Evolutionary conservation across 2,113 vertebrate species (phyloP), one percentile per base, ranked within the genome.

Genomic region (Chauna torquata): DNA sequence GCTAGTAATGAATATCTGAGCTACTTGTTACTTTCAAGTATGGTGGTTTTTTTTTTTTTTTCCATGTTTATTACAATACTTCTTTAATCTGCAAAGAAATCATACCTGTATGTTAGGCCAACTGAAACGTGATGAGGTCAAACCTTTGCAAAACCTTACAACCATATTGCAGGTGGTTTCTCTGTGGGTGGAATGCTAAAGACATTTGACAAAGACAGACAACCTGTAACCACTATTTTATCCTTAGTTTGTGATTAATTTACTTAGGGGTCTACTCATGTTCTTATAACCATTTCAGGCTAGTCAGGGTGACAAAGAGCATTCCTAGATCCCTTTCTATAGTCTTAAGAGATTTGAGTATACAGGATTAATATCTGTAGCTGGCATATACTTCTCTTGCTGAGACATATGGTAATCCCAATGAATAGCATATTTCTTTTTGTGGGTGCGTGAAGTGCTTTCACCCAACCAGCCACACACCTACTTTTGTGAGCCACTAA

Each of bases 1-100:
- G 97, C 95, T 97, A 96, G 95, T 97, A 98, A 95, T 96, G 97
- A 98, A 96, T 98, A 97, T 97, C 97, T 86, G 79, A 96, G 94
- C 81, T 97, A 94, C 94, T 97, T 96, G 91, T 94, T 97, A 98
- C 94, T 97, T 97, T 97, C 88, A 96, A 97, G 88, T 84, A 61
- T 90, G 75, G 6, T 86, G 94, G 94, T 84, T 80, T 58, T 90
- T 49, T 2, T 47, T 50, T 96, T 84, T 80, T 58, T 88, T 49
- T 2, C 54, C 49, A 79, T 71, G 62, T 92, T 92, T 77, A 94
- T 97, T 95, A 95, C 94, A 96, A 97, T 96, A 84, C 72, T 92
- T 91, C 94, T 97, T 95, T 95, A 93, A 93, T 94, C 95, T 92
- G 82, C 88, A 84, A 94, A 97, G 90, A 95, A 96, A 97, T 95